Base-by-base conservation (phyloP, 1,140 invertebrate genomes). In the Brachionus paranguensis region DNA sequence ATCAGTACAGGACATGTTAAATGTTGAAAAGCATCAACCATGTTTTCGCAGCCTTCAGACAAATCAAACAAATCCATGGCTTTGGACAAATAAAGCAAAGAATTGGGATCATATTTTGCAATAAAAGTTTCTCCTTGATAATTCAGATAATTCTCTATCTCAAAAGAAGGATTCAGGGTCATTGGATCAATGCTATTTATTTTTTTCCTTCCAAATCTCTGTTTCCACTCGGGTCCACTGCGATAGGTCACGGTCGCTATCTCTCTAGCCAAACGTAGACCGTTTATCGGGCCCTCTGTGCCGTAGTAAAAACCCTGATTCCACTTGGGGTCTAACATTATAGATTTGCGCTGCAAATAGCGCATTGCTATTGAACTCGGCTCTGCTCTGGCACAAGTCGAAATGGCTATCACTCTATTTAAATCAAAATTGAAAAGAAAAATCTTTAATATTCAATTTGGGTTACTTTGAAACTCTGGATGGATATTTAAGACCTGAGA, bases 31-130 rank as follows among this genome's bases (percentile, higher is more conserved):
- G 86, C 88, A 45, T 85, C 86, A 17, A 86, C 78, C 24, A 89
- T 50, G 10, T 85, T 85, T 3, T 43, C 60, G 70, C 85, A 88
- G 2, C 86, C 86, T 41, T 89, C 88, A 8, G 84, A 65, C 33
- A 89, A 85, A 84, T 89, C 88, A 87, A 89, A 90, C 83, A 90
- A 84, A 84, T 90, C 89, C 89, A 90, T 90, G 1, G 89, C 89
- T 88, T 90, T 90, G 8, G 89, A 89, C 5, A 89, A 88, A 84
- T 89, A 89, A 1, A 90, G 86, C 0, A 90, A 85, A 47, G 89
- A 89, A 85, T 90, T 90, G 3, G 89, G 89, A 83, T 90, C 89
- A 85, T 86, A 89, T 84, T 88, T 89, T 4, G 86, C 88, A 53
- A 87, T 87, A 86, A 88, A 88, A 14, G 72, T 86, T 78, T 89